Percentiles rank a stretch among this genome's conserved stretches.
These are phyloP conservation scores for Ciconia stormi DNA, from an alignment of 2,113 vertebrate genomes.

Conservation along the genomic window DNA sequence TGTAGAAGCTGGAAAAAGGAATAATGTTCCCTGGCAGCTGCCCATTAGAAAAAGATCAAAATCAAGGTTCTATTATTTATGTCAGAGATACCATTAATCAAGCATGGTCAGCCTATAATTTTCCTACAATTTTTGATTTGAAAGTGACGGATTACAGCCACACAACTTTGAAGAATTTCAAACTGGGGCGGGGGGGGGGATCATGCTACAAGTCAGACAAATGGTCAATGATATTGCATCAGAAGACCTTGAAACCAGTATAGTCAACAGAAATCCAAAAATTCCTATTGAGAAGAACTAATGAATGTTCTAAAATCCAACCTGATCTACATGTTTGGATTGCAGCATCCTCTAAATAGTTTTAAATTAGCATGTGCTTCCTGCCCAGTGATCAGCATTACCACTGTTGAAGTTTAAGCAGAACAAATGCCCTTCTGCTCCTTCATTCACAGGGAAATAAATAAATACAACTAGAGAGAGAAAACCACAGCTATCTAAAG, in stretches of 20 bases:
- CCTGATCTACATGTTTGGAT: background rate
- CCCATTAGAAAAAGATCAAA: background rate
- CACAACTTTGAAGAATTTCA: background rate
- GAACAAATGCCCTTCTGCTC: background rate
- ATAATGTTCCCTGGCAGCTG: background rate
- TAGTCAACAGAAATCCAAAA: background rate
- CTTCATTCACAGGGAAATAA: background rate
- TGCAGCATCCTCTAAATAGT: background rate
- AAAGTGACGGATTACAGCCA: background rate
- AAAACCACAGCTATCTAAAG: background rate
- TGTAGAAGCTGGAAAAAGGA: background rate
- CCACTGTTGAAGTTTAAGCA: background rate
- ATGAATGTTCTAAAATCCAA: background rate
- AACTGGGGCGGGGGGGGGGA: background rate
- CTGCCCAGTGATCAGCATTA: background rate
- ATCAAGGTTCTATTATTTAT: background rate
- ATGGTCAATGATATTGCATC: background rate
- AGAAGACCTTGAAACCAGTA: background rate
- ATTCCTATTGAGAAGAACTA: background rate
- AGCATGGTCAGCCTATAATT: background rate
- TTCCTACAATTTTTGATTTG: background rate
- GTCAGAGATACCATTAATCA: background rate
- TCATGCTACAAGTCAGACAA: background rate
- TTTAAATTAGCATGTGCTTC: background rate
- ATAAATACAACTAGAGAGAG: background rate